Base-by-base conservation (phyloP, 2,888 invertebrate genomes). In the Bombylius major region DNA sequence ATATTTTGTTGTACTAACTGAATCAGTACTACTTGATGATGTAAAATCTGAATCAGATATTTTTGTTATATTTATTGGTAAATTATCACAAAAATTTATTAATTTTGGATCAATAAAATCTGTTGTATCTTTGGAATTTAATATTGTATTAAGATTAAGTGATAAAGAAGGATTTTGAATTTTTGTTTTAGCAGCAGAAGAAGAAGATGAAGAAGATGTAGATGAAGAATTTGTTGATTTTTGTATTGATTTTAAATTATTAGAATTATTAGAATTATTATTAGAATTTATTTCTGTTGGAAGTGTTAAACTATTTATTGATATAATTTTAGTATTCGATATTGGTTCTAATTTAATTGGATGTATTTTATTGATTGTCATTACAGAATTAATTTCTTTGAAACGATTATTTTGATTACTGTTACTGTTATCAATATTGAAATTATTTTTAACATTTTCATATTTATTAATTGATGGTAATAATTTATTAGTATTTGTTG, bases 41-140 rank as follows among this genome's bases (percentile, higher is more conserved):
- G 56, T 57, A 12, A 51, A 23, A 39, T 61, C 60, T 31, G 56
- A 53, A 39, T 60, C 60, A 5, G 58, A 57, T 62, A 78, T 74
- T 34, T 76, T 78, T 61, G 76, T 77, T 23, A 78, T 77, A 64
- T 77, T 78, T 45, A 84, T 80, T 23, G 82, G 79, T 52, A 85
- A 74, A 73, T 84, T 84, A 69, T 85, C 84, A 68, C 81, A 82
- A 72, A 82, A 82, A 69, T 86, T 85, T 57, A 85, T 85, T 57
- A 85, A 75, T 63, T 79, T 80, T 11, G 81, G 79, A 62, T 81
- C 75, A 72, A 80, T 73, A 72, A 76, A 66, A 69, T 60, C 60
- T 48, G 75, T 42, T 42, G 39, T 76, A 60, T 53, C 58, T 50
- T 55, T 59, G 39, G 39, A 11, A 11, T 8, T 42, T 42, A 42